phyloP scores from a whole-genome alignment of 2,797 vertebrate species.

The Platalea minor region DNA sequence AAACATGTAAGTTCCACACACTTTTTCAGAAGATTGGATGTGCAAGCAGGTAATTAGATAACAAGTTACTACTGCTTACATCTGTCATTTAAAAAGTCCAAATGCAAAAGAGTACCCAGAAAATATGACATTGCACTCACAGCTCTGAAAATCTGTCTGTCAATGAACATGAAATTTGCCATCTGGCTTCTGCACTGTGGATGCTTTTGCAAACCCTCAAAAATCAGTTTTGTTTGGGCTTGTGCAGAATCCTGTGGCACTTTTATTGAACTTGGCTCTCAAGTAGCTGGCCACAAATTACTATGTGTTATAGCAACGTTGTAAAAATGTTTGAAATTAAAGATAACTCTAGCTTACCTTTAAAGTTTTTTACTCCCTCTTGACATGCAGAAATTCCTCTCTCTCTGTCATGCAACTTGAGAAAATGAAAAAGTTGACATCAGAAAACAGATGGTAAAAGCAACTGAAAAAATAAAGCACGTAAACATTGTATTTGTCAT shows the following conservation, averaged over 20 bases:
- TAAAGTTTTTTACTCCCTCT: not conserved
- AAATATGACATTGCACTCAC: not conserved
- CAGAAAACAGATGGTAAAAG: not conserved
- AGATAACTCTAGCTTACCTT: not conserved
- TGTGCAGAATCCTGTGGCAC: not conserved
- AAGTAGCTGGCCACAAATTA: not conserved
- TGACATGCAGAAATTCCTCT: not conserved
- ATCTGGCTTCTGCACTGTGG: not conserved
- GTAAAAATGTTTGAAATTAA: not conserved
- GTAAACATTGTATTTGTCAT: not conserved
- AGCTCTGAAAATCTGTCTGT: not conserved
- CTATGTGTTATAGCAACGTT: not conserved
- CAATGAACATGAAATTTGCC: not conserved
- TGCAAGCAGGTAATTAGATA: not conserved
- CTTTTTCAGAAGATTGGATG: not conserved
- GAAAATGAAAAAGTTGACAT: not conserved
- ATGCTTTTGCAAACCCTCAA: not conserved
- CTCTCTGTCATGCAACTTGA: not conserved
- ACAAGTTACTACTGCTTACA: not conserved
- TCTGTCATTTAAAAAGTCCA: not conserved
- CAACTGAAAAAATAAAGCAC: not conserved
- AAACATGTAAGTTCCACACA: accelerated
- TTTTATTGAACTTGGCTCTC: not conserved
- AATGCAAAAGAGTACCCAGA: not conserved
- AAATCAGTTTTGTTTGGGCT: not conserved